Conservation (phyloP, 2,888 invertebrate genomes). For the Harpalus rubripes region DNA sequence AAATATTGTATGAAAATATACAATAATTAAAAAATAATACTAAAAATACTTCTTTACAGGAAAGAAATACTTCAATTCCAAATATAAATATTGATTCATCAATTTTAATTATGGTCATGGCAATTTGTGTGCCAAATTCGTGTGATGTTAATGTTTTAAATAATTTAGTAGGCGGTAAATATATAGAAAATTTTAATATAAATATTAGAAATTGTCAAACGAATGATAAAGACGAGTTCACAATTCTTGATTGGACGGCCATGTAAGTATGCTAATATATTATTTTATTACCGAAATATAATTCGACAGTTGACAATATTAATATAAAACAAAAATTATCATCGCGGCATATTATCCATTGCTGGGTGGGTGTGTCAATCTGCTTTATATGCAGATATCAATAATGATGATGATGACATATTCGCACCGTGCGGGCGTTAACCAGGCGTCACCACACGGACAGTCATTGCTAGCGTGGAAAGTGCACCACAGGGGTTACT, state of each 20-base stretch:
- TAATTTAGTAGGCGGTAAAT: background rate
- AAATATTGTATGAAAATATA: slow-evolving; percentile 10
- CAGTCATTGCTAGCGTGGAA: too few species aligned
- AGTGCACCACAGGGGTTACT: too few species aligned
- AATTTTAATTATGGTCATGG: slow-evolving; percentile 15
- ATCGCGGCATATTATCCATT: too few species aligned
- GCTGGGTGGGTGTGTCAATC: too few species aligned
- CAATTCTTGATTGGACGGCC: slow-evolving; percentile 3
- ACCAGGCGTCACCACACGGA: too few species aligned
- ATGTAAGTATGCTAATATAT: slow-evolving; percentile 34
- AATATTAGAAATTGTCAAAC: slow-evolving; percentile 32
- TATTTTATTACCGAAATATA: background rate
- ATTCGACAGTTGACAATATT: too few species aligned
- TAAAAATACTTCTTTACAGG: slow-evolving; percentile 1
- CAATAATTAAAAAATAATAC: background rate
- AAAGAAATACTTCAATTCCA: slow-evolving; percentile 4
- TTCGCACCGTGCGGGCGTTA: too few species aligned
- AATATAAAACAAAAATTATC: too few species aligned
- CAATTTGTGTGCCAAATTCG: slow-evolving; percentile 40
- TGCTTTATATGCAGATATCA: too few species aligned
- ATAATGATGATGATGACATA: too few species aligned
- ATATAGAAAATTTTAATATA: slow-evolving; percentile 4
- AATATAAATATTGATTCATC: slow-evolving; percentile 18
- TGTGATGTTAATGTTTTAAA: slow-evolving; percentile 35
- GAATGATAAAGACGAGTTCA: background rate